Evolutionary conservation across 92 coral and sea anemone species (phyloP), one percentile per base, ranked within the genome.

Genomic region (Meandrina meandrites): DNA sequence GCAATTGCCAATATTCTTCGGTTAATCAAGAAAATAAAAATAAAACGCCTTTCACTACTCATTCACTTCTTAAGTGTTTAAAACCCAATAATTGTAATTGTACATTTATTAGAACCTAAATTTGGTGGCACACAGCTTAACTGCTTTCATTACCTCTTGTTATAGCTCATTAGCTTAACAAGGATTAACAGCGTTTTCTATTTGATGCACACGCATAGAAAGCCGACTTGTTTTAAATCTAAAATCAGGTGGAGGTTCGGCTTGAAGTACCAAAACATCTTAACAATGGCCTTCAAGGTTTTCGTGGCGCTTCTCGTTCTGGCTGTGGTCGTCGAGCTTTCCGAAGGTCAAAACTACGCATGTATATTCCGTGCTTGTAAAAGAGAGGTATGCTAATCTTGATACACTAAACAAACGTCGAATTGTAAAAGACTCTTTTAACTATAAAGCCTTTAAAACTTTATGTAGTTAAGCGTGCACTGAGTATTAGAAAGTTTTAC

Each of bases 271-370:
- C 28, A 1, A 30, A 34, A 78, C 30, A 54, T 53, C 45, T n/a
- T 24, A 77, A 15, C 69, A 60, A 32, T 60, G 50, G 22, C 84
- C 48, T 22, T 27, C 5, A 67, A 42, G 27, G 53, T 54, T 2
- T 56, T 83, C 1, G 79, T 71, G 2, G 45, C 71, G 60, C 60
- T 83, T 54, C 79, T 56, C 30, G 40, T 83, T 72, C n/a, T 56
- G 22, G 40, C 67, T 34, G 40, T 58, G 36, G 51, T 73, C 1
- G 66, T 70, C 21, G 86, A 71, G 21, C 71, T 71, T 17, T 72
- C 79, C 40, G 32, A 71, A 21, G 53, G 86, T 53, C 69, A 24
- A 0, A 56, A n/a, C 12, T 72, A 70, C 13, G 7, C 0, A 0
- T 83, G 79, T 53, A 5, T 70, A 5, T 72, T 51, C 14, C n/a